Percentiles rank a stretch among this genome's conserved stretches.
phyloP scores from a whole-genome alignment of 2,113 vertebrate species.

The Hippocampus barbouri region DNA sequence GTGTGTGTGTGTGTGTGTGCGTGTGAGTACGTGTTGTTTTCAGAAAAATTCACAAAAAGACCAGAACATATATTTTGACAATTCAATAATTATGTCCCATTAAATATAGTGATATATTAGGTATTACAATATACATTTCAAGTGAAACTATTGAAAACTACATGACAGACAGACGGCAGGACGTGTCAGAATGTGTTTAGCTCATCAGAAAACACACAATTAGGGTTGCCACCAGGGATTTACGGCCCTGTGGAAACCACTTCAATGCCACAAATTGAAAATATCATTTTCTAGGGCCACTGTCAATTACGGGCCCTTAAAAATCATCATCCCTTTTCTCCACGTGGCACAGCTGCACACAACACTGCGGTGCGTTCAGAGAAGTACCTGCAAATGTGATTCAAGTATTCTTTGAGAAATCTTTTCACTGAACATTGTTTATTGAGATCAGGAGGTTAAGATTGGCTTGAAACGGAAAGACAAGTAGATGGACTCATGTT shows the following conservation, averaged over 20 bases:
- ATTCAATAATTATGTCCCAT: too few relatives aligned
- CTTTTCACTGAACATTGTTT: too few relatives aligned
- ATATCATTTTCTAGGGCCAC: neutral
- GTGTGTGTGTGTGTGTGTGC: constrained; percentile 22
- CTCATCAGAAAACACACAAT: neutral
- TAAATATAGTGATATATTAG: too few relatives aligned
- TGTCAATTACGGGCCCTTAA: neutral
- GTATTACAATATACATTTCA: neutral
- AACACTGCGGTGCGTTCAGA: too few relatives aligned
- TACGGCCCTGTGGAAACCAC: neutral
- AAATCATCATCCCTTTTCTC: neutral
- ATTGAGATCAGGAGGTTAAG: neutral
- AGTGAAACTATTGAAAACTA: neutral
- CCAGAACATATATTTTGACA: too few relatives aligned
- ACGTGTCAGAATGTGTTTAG: neutral
- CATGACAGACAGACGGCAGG: neutral
- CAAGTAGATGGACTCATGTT: neutral
- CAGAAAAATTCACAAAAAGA: neutral
- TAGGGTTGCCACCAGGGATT: neutral
- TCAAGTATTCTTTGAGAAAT: too few relatives aligned
- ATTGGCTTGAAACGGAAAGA: neutral
- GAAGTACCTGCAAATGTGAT: neutral
- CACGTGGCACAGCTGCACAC: too few relatives aligned
- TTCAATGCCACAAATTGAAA: too few relatives aligned
- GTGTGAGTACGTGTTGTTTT: neutral